Conservation (phyloP, 2,888 invertebrate species). For the Torymus aiolomorphi region DNA sequence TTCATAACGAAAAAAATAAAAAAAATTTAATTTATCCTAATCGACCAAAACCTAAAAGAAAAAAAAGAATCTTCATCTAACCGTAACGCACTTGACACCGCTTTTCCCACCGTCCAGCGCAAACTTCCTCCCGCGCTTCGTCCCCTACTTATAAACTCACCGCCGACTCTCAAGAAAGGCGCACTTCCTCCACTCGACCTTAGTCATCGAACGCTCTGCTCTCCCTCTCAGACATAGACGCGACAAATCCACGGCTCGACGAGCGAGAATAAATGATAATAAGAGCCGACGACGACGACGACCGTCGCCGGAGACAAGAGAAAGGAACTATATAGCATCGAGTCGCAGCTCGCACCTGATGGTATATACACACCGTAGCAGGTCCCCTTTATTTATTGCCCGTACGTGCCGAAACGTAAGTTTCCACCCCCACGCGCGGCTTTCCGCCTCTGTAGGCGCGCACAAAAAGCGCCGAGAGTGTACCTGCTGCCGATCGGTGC, state of each 20-base stretch:
- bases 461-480: neutral
- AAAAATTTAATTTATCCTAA: too few species aligned
- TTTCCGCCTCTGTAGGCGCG: neutral
- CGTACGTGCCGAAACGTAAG: conserved; percentile 74
- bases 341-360: conserved; percentile 26
- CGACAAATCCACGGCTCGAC: too few species aligned
- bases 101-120: too few species aligned
- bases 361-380: conserved; percentile 15
- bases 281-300: neutral
- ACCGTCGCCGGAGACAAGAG: neutral
- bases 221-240: too few species aligned
- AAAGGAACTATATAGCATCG: neutral
- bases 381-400: conserved; percentile 65
- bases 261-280: conserved; percentile 26
- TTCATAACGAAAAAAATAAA: too few species aligned
- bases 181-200: neutral
- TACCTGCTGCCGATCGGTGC: too few species aligned
- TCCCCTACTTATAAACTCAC: too few species aligned
- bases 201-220: neutral
- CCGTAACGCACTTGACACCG: too few species aligned
- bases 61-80: too few species aligned
- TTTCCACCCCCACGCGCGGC: conserved; percentile 16
- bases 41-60: too few species aligned
- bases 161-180: neutral
- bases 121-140: too few species aligned